phyloP scores from a whole-genome alignment of 2,797 vertebrate species.

The Coranthus polyacanthus region DNA sequence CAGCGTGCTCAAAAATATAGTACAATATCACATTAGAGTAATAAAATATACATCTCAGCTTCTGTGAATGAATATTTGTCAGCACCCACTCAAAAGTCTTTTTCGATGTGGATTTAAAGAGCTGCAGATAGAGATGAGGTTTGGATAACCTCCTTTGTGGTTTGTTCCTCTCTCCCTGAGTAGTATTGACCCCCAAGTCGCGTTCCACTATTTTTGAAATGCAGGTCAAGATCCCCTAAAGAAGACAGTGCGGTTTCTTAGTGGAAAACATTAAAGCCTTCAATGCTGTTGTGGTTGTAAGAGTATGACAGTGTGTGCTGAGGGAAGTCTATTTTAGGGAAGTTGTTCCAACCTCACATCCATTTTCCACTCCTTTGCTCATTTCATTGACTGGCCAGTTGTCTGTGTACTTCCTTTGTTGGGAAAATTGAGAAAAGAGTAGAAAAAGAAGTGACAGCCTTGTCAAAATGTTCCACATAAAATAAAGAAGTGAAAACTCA shows the following conservation, averaged over 20 bases:
- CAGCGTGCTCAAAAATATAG: neutral
- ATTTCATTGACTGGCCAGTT: slow-evolving; percentile 63
- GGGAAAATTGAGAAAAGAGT: slow-evolving; percentile 23
- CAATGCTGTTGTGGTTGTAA: slow-evolving; percentile 50
- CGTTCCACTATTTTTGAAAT: slow-evolving; percentile 53
- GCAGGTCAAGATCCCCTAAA: slow-evolving; percentile 35
- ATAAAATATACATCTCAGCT: slow-evolving; percentile 33
- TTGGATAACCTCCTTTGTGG: slow-evolving; percentile 1
- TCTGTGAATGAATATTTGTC: slow-evolving; percentile 26
- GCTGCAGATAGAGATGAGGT: neutral
- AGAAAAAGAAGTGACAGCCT: slow-evolving; percentile 21
- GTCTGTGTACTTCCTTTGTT: slow-evolving; percentile 12
- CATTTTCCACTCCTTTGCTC: slow-evolving; percentile 59
- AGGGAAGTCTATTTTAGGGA: slow-evolving; percentile 72
- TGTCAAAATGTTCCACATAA: slow-evolving; percentile 8
- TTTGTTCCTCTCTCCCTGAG: slow-evolving; percentile 14
- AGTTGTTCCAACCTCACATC: slow-evolving; percentile 66
- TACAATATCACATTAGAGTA: slow-evolving; percentile 23
- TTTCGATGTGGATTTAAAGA: slow-evolving; percentile 7
- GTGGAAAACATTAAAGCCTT: slow-evolving; percentile 54
- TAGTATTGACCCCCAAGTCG: slow-evolving; percentile 22
- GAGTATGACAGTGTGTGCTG: slow-evolving; percentile 50
- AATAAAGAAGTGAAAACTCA: slow-evolving; percentile 7
- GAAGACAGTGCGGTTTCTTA: slow-evolving; percentile 43
- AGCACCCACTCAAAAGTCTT: slow-evolving; percentile 32